These are phyloP conservation scores for Pecten maximus DNA, from an alignment of 2,888 invertebrate genomes.

Conservation along the genomic window DNA sequence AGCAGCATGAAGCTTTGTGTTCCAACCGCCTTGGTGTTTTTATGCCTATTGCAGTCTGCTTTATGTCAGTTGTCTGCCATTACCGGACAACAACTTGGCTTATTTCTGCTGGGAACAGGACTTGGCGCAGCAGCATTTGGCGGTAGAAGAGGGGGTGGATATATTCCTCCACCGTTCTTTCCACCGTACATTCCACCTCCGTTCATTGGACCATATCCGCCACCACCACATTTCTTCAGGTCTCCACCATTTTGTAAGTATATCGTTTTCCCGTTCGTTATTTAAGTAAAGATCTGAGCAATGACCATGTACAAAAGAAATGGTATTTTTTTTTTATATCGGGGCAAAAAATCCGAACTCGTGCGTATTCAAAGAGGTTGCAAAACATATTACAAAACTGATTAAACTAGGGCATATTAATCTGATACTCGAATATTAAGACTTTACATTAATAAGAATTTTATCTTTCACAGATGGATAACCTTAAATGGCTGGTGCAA, in stretches of 20 bases:
- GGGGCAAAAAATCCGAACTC: too few relatives aligned
- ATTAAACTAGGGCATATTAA: too few relatives aligned
- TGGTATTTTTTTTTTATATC: too few relatives aligned
- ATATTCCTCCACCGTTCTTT: background rate
- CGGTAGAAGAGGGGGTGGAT: background rate
- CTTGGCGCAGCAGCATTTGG: background rate
- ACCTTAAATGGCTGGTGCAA: too few relatives aligned
- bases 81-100: background rate
- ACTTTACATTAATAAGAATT: too few relatives aligned
- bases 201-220: background rate
- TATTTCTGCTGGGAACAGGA: background rate
- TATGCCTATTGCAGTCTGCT: background rate
- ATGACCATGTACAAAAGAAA: too few relatives aligned
- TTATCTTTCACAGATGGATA: too few relatives aligned
- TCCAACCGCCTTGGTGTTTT: background rate
- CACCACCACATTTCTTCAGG: background rate
- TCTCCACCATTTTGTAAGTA: background rate
- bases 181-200: background rate
- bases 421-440: too few relatives aligned
- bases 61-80: background rate
- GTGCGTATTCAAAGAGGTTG: too few relatives aligned
- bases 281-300: background rate
- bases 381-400: too few relatives aligned
- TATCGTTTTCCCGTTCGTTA: background rate
- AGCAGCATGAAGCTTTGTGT: background rate